Conservation (phyloP, 2,888 invertebrate species). For the Stenotaenia linearis region DNA sequence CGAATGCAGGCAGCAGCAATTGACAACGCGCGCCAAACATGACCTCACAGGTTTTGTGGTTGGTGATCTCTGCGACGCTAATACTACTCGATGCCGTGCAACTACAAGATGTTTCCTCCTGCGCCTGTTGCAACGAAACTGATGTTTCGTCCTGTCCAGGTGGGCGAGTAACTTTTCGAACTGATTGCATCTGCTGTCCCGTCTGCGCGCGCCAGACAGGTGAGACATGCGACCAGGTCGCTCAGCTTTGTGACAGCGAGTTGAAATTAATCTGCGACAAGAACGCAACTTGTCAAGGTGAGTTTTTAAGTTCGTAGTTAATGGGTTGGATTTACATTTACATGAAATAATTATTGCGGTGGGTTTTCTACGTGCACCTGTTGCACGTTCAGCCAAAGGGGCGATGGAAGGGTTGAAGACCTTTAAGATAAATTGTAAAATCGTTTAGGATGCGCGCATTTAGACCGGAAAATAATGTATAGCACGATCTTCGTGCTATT, state of each 20-base stretch:
- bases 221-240: background rate
- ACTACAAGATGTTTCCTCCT: background rate
- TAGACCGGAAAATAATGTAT: constrained; percentile 12
- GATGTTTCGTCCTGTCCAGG: background rate
- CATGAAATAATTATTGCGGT: constrained; percentile 5
- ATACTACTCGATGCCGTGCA: background rate
- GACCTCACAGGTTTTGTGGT: constrained; percentile 2
- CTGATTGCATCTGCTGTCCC: constrained; percentile 30
- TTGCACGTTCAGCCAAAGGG: constrained; percentile 26
- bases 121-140: background rate
- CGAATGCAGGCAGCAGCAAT: constrained; percentile 8
- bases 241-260: constrained; percentile 12
- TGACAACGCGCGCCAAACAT: background rate
- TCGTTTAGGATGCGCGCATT: background rate
- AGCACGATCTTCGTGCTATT: background rate
- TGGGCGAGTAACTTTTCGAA: constrained; percentile 16
- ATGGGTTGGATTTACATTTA: background rate
- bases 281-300: constrained; percentile 28
- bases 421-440: background rate
- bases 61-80: background rate
- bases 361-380: constrained; percentile 14
- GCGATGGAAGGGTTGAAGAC: constrained; percentile 10
- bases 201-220: constrained; percentile 27
- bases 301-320: background rate
- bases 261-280: background rate